Evolutionary conservation across 2,888 invertebrate genomes (phyloP), one percentile per base, ranked within the genome.

Genomic region (Lasioglossum pauxillum): DNA sequence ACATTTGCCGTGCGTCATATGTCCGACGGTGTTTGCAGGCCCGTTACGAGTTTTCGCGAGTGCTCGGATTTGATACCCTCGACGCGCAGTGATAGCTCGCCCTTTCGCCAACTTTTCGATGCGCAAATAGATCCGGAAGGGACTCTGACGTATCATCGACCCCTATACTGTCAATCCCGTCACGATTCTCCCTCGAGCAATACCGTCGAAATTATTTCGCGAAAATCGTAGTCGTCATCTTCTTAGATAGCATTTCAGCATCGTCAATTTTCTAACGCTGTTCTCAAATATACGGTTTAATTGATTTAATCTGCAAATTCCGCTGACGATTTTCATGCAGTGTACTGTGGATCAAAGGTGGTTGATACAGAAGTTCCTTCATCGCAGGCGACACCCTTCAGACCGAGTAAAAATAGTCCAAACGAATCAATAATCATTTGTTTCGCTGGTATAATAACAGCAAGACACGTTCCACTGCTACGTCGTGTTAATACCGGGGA

Each of bases 1-100:
- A n/a, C 73, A 82, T 84, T 87, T 85, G 84, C 87, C 38, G 57
- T 41, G 67, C 83, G 80, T 84, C 87, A 80, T 80, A 78, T 67
- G 60, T 80, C 46, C 35, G 38, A 19, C 76, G 44, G 57, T 78
- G 76, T 84, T 84, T 90, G 74, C 82, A 53, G 81, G 81, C n/a
- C 27, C 72, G 74, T 84, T 64, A 75, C 84, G 77, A 88, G 77
- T 88, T 90, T 82, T 76, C 84, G 60, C 10, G 19, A 19, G 19
- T 10, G 41, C 41, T 23, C 35, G 23, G n/a, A 69, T 38, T 41
- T 41, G 35, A 31, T 67, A 35, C 67, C 35, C n/a, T 53, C 60
- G 64, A 14, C 64, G 64, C 31, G 7, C 60, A 72, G 35, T 8
- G 77, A 46, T 77, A 75, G 80, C 67, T 64, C 27, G 27, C 35